Conservation (phyloP, 2,113 vertebrate species). For the Rostratula benghalensis region DNA sequence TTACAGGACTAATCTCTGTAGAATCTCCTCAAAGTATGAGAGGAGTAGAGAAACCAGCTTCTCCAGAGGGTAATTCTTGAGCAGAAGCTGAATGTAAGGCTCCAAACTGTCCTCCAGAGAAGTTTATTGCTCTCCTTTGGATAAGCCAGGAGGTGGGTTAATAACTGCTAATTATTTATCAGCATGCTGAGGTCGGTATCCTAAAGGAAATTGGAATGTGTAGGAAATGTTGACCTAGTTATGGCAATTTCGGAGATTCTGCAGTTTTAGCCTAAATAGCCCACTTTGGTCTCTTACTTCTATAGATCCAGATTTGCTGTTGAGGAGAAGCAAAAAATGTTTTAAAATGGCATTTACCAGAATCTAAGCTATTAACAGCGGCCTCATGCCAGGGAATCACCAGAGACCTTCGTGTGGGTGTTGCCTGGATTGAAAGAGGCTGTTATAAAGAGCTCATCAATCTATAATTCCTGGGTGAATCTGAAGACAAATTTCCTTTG, state of each 20-base stretch:
- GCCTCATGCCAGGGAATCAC: neutral
- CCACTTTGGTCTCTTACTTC: neutral
- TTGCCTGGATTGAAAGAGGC: neutral
- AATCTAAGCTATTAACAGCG: neutral
- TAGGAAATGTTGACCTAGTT: neutral
- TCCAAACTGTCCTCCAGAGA: conserved; percentile 10
- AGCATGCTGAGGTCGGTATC: neutral
- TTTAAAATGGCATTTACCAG: neutral
- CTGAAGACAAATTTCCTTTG: too few species aligned
- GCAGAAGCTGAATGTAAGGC: conserved; percentile 4
- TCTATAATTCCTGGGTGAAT: neutral
- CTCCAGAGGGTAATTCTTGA: conserved; percentile 37
- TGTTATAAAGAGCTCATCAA: neutral
- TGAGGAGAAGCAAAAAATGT: neutral
- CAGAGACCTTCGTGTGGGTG: neutral
- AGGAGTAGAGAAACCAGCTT: neutral
- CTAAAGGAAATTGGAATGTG: neutral
- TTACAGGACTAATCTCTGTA: conserved; percentile 32
- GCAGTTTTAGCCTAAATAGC: neutral
- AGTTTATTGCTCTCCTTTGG: conserved; percentile 16
- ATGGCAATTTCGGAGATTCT: neutral
- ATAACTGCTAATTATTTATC: neutral
- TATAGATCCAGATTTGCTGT: neutral
- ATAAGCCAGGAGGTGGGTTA: neutral
- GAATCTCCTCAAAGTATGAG: neutral